These are phyloP conservation scores for Gymnoscopelus braueri DNA, from an alignment of 2,797 vertebrate species.

Conservation along the genomic window DNA sequence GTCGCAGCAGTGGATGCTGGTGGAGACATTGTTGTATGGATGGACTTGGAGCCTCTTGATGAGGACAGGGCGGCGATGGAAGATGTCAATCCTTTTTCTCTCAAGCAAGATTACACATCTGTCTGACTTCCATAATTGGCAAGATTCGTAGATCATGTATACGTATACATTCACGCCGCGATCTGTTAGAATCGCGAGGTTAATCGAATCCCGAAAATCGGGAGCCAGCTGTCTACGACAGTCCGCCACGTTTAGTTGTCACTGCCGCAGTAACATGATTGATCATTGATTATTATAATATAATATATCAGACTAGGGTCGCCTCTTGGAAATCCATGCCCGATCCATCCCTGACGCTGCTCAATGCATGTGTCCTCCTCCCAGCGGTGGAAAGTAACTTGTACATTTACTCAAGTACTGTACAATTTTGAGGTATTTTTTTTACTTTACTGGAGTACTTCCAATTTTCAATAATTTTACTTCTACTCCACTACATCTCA, in stretches of 20 bases:
- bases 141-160: background rate
- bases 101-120: slow-evolving; percentile 14
- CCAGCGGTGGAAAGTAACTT: too few species aligned
- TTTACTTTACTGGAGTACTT: too few species aligned
- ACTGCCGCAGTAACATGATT: slow-evolving; percentile 65
- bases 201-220: too few species aligned
- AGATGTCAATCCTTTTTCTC: slow-evolving; percentile 37
- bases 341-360: slow-evolving; percentile 16
- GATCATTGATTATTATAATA: background rate
- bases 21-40: slow-evolving; percentile 81
- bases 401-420: too few species aligned
- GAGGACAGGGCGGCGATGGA: slow-evolving; percentile 58
- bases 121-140: too few species aligned
- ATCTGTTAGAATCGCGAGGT: too few species aligned
- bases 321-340: slow-evolving; percentile 18
- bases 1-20: slow-evolving; percentile 88
- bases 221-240: slow-evolving; percentile 1
- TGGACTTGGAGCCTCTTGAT: slow-evolving; percentile 7
- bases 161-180: too few species aligned
- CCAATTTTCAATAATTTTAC: too few species aligned
- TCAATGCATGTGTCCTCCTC: too few species aligned
- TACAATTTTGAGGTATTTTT: too few species aligned
- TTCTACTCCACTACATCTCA: too few species aligned
- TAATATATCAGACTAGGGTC: slow-evolving; percentile 13
- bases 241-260: slow-evolving; percentile 23